Base-by-base conservation (phyloP, 2,888 invertebrate species). In the Nomada hirtipes region DNA sequence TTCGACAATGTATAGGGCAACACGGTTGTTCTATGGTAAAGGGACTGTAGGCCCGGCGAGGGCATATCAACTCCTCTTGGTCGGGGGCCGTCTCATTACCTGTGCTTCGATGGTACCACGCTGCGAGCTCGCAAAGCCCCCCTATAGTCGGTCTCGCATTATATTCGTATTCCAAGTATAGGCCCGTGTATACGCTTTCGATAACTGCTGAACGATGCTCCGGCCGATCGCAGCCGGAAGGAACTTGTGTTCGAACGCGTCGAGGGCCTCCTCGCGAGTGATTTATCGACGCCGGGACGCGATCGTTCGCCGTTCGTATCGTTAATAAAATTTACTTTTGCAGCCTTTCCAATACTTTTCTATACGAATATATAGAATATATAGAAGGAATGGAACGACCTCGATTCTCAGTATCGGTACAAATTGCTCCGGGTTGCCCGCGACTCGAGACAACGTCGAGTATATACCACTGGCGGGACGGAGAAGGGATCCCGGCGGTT, bases 21-120 rank as follows among this genome's bases (percentile, higher is more conserved):
- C 81, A 60, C 69, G 73, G 50, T 71, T 73, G 82, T 85, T 79
- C 82, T 82, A 87, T 69, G 84, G 86, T 61, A 78, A 86, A 75
- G 85, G 83, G 87, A 90, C 88, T 87, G 86, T 89, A 90, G 89
- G 85, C 23, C 20, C 29, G 87, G 88, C 86, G 82, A 85, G 84
- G 87, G 89, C 83, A 88, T 91, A 91, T 91, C 92, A 89, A 91
- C 90, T 91, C 88, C 92, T 92, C 93, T 92, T 93, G 91, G 93
- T 93, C 93, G 93, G 93, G 93, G 93, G 93, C 93, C 93, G 93
- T 92, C 93, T 93, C 93, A 93, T 93, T 93, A 93, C 92, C 92
- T 90, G 92, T 88, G 90, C 88, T 90, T 90, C 89, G 89, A 88
- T 86, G 92, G 92, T 93, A 91, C 91, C 93, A 93, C 89, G 93